Conservation (phyloP, 2,797 vertebrate species). For the Sebastes umbrosus region DNA sequence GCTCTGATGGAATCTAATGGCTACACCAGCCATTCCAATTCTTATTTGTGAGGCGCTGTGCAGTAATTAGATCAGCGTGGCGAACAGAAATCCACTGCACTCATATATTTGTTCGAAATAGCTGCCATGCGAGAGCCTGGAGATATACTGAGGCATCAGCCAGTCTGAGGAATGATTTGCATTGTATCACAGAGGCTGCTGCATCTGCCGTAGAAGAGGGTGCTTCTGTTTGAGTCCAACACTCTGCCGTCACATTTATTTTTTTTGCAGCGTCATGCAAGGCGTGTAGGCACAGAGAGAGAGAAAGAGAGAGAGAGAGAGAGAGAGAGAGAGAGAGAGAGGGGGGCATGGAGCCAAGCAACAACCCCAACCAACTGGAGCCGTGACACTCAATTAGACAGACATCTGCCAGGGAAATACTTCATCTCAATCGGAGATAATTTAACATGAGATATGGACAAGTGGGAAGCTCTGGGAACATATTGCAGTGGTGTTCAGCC, state of each 20-base stretch:
- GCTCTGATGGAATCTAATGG: conserved; percentile 31
- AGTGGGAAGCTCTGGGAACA: conserved; percentile 45
- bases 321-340: background rate
- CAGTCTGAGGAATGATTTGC: background rate
- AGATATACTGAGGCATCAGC: background rate
- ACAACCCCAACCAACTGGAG: conserved; percentile 45
- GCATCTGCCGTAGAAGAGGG: background rate
- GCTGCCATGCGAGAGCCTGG: background rate
- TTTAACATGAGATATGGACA: conserved; percentile 55
- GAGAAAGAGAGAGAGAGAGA: no score
- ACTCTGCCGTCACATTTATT: background rate
- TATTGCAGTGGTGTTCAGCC: conserved; percentile 38
- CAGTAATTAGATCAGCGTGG: conserved; percentile 39
- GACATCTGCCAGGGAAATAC: conserved; percentile 65
- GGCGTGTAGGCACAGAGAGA: background rate
- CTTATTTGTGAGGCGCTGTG: conserved; percentile 2
- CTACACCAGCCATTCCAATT: background rate
- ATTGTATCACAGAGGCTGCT: background rate
- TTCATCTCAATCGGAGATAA: conserved; percentile 56
- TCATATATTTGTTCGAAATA: background rate
- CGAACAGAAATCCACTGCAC: background rate
- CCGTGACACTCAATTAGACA: conserved; percentile 64
- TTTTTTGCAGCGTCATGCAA: conserved; percentile 25
- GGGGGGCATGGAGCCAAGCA: conserved; percentile 22
- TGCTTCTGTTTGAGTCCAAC: background rate